Conservation (phyloP, 2,888 invertebrate genomes). For the Craniophora ligustri region DNA sequence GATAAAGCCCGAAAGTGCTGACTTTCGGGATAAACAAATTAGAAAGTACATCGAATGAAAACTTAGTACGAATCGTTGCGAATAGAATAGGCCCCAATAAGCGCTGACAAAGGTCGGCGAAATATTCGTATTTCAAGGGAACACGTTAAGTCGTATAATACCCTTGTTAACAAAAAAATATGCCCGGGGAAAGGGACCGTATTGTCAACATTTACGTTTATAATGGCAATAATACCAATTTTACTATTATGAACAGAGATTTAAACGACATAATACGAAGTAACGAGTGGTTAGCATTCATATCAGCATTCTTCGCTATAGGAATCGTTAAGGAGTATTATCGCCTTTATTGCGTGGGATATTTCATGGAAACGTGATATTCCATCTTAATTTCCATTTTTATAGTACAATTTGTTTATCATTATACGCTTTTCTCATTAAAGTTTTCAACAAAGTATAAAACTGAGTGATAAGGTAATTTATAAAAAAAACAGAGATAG, state of each 20-base stretch:
- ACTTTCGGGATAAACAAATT: slow-evolving; percentile 60
- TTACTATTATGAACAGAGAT: slow-evolving; percentile 45
- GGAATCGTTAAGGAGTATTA: slow-evolving; percentile 5
- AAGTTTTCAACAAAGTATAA: slow-evolving; percentile 16
- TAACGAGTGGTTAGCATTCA: slow-evolving; percentile 25
- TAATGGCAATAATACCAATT: slow-evolving; percentile 58
- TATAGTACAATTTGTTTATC: slow-evolving; percentile 28
- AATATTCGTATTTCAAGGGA: slow-evolving; percentile 57
- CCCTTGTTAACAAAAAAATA: slow-evolving; percentile 68
- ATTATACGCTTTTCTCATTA: slow-evolving; percentile 28
- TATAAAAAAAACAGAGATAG: not conserved
- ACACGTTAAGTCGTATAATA: slow-evolving; percentile 63
- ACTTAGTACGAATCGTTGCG: slow-evolving; percentile 34
- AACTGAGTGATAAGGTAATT: slow-evolving; percentile 14
- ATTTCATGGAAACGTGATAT: slow-evolving; percentile 7
- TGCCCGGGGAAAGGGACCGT: slow-evolving; percentile 54
- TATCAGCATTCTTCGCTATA: slow-evolving; percentile 7
- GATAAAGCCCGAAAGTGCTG: slow-evolving; percentile 52
- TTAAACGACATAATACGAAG: slow-evolving; percentile 26
- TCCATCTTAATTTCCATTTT: slow-evolving; percentile 26
- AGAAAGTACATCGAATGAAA: slow-evolving; percentile 49
- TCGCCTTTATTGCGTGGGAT: not conserved
- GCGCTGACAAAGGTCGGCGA: slow-evolving; percentile 63
- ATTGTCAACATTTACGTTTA: slow-evolving; percentile 61
- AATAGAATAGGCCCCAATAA: slow-evolving; percentile 55